Evolutionary conservation across 2,888 invertebrate species (phyloP).

Genomic region (Seladonia tumulorum): DNA sequence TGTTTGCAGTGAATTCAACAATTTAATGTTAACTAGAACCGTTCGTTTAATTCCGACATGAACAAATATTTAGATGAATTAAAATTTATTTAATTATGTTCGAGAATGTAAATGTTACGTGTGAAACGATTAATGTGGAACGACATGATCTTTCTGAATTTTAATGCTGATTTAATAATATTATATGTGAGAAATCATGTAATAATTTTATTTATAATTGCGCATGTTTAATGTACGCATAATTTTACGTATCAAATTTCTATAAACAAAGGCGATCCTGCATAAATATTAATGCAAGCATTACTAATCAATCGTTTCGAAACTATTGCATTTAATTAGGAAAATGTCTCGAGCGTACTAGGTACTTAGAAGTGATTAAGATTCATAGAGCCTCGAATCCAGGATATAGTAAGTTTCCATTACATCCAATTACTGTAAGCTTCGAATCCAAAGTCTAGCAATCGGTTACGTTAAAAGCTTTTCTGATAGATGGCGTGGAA

Average conservation of each 20-base stretch:
- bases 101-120: background rate
- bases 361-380: constrained; percentile 2
- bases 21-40: background rate
- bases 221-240: background rate
- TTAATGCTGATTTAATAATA: background rate
- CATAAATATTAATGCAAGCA: background rate
- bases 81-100: background rate
- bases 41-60: background rate
- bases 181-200: too few relatives aligned
- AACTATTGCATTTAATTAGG: background rate
- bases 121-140: background rate
- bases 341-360: background rate
- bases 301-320: background rate
- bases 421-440: background rate
- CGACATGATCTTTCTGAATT: background rate
- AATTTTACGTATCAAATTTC: background rate
- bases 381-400: background rate
- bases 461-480: constrained; percentile 4
- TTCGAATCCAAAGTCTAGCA: background rate
- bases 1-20: background rate
- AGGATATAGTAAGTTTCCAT: background rate
- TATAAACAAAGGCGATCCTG: background rate
- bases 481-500: background rate
- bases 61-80: background rate
- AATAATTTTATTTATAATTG: background rate